Evolutionary conservation across 2,113 vertebrate genomes (phyloP).

Genomic region (Ursus arctos): DNA sequence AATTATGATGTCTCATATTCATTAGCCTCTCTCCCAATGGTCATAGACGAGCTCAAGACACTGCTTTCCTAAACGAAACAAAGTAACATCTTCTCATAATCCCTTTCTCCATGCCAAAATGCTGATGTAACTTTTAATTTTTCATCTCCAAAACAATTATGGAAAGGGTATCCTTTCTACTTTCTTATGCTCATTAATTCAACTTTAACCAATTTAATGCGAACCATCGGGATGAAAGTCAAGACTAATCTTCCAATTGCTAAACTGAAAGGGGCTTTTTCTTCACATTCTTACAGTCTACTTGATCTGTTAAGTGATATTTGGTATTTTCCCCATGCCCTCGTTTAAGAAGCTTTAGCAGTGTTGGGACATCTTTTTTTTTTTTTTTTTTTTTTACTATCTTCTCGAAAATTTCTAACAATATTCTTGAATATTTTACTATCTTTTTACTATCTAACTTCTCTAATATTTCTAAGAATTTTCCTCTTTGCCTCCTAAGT

Average conservation of each 20-base stretch:
- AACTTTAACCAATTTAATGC: background rate
- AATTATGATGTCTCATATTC: background rate
- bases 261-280: background rate
- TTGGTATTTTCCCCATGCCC: background rate
- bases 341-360: background rate
- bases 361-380: background rate
- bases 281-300: background rate
- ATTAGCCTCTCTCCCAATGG: background rate
- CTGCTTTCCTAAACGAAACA: background rate
- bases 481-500: background rate
- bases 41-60: background rate
- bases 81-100: background rate
- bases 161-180: background rate
- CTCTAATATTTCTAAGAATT: background rate
- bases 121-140: background rate
- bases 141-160: background rate
- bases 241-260: too few species aligned
- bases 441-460: background rate
- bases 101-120: background rate
- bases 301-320: background rate
- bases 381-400: background rate
- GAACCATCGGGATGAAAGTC: background rate
- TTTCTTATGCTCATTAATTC: background rate
- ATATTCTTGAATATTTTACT: background rate
- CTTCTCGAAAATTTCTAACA: background rate